Base-by-base conservation (phyloP, 2,888 invertebrate genomes). In the Pollenia griseotomentosa region DNA sequence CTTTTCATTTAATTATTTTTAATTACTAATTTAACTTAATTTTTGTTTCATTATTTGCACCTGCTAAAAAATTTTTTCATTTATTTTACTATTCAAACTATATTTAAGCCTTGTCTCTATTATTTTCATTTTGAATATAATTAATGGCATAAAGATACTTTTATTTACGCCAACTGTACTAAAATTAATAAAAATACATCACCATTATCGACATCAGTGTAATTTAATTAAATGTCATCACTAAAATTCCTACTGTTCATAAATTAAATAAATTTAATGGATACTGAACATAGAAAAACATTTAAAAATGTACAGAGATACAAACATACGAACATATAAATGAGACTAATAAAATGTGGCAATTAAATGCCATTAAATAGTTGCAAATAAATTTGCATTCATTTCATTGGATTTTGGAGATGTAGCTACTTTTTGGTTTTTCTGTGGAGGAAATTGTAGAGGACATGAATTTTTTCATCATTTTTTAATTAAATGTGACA, bases 241-340 rank as follows among this genome's bases (percentile, higher is more conserved):
- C 59, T 74, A 66, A 89, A 77, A 66, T 77, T 68, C 55, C 65
- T 46, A 53, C 23, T 68, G 66, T 68, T 75, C 66, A 68, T 59
- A 71, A 83, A 80, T 79, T 59, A 77, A 83, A 83, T 83, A 63
- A 87, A 73, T 83, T 87, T 77, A 87, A 87, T 87, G 80, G 66
- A 73, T 51, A 71, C 57, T 83, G 74, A 73, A 83, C 80, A 83
- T 51, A 61, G 57, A 61, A 53, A 33, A 53, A 46, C 23, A 23
- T 23, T 23, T 77, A 59, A 59, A 19, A 74, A 23, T 55, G 16
- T 19, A 40, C 9, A 40, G 51, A 10, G 4, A 33, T 33, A 33
- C 33, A 59, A 11, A 11, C 12, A 12, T 53, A 42, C 51, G 44
- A 63, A 23, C 46, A 2, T 70, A 68, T 75, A 70, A 83, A 71